A percentile compares a stretch with the other conserved stretches of the same genome.
phyloP scores from a whole-genome alignment of 2,797 vertebrate species.

The Poecilia gillii region DNA sequence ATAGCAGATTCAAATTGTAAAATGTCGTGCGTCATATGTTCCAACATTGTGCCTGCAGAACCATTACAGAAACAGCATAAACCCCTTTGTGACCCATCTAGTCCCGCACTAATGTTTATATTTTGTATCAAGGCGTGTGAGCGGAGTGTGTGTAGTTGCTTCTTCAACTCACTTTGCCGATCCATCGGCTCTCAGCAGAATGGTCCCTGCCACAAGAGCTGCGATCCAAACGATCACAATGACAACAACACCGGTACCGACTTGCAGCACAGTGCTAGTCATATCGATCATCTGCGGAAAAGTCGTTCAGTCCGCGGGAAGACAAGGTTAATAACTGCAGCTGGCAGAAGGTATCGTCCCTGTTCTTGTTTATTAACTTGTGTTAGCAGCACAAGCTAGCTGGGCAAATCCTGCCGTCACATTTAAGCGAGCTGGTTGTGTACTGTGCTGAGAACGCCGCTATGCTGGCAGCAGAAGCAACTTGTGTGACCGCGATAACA shows the following conservation, averaged over 20 bases:
- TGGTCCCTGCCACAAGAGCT: conserved; percentile 76
- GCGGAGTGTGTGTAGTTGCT: background rate
- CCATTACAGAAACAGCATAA: background rate
- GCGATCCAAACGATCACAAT: conserved; percentile 85
- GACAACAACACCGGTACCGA: conserved; percentile 86
- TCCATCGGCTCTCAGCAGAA: conserved; percentile 74
- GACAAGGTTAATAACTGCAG: fast-evolving
- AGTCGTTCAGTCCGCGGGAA: background rate
- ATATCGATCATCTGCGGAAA: conserved; percentile 61
- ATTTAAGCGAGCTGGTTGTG: background rate
- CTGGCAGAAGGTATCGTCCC: background rate
- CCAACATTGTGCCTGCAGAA: background rate
- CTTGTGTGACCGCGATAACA: background rate
- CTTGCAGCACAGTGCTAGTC: conserved; percentile 77
- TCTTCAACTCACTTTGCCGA: conserved; percentile 82
- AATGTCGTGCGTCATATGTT: background rate
- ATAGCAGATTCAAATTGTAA: background rate
- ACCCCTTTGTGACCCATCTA: background rate
- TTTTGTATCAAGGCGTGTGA: background rate
- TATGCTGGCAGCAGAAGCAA: background rate
- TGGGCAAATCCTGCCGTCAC: background rate
- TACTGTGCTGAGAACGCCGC: background rate
- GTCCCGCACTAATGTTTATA: background rate
- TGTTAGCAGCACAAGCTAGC: background rate
- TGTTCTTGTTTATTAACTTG: too few species aligned